Evolutionary conservation across 2,113 vertebrate species (phyloP).

Genomic region (Sphyrna mokarran): DNA sequence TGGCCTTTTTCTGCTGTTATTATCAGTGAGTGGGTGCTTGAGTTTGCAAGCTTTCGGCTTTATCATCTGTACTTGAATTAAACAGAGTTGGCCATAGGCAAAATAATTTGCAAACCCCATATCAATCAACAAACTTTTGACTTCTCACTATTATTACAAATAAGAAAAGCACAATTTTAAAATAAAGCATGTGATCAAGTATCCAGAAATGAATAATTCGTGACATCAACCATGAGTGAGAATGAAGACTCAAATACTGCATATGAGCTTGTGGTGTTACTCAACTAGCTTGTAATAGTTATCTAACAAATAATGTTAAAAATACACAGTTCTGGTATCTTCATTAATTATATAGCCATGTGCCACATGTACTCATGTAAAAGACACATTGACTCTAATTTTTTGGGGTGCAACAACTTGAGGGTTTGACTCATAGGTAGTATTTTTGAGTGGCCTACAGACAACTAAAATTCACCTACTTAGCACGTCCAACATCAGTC

Average conservation of each 20-base stretch:
- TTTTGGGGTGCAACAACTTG: too few species aligned
- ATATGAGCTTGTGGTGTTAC: background rate
- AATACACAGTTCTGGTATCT: background rate
- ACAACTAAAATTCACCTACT: background rate
- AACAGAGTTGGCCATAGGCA: background rate
- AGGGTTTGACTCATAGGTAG: background rate
- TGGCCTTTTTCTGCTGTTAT: background rate
- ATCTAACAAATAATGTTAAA: background rate
- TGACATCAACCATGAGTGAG: background rate
- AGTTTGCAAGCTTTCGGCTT: background rate
- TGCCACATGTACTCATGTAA: background rate
- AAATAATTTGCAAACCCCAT: background rate
- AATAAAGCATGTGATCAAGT: background rate
- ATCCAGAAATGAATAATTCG: slow-evolving; percentile 5
- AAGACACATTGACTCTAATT: background rate
- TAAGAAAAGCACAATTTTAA: background rate
- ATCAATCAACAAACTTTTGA: background rate
- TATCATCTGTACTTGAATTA: background rate
- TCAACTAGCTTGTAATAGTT: background rate
- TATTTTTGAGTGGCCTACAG: background rate
- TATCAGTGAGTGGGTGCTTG: background rate
- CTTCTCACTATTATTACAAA: background rate
- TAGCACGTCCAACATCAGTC: background rate
- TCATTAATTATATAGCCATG: background rate
- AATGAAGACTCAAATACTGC: background rate